phyloP scores from a whole-genome alignment of 2,888 invertebrate species.

The Epinotia demarniana region DNA sequence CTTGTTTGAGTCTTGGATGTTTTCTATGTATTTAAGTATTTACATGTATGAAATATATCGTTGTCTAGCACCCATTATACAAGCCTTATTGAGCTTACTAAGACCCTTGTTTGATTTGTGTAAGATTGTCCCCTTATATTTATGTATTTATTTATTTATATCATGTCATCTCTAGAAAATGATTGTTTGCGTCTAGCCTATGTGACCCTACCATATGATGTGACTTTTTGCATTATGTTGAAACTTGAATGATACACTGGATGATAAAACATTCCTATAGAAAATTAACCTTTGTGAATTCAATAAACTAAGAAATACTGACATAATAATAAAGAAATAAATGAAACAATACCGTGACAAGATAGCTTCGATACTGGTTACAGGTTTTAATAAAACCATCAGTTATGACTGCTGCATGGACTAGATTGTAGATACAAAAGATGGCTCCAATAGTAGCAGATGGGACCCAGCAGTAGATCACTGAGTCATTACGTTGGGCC shows the following conservation, averaged over 20 bases:
- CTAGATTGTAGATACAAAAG: conserved; percentile 87
- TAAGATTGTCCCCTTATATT: no score
- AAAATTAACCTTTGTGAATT: no score
- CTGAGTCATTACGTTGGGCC: conserved; percentile 82
- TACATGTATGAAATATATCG: no score
- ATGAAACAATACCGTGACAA: conserved; percentile 81
- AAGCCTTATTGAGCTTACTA: no score
- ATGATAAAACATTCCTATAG: no score
- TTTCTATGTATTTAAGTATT: no score
- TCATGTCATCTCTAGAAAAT: no score
- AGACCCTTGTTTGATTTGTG: no score
- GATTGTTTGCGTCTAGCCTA: no score
- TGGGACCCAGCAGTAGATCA: conserved; percentile 89
- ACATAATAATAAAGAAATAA: not conserved
- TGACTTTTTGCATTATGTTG: not conserved
- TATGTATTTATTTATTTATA: no score
- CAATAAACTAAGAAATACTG: not conserved
- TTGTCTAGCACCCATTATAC: no score
- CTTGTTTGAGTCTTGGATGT: no score
- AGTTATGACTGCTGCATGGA: conserved; percentile 88
- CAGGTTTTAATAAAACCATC: conserved; percentile 92
- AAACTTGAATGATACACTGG: not conserved
- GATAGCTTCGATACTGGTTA: conserved; percentile 87
- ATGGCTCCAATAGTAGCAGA: conserved; percentile 85
- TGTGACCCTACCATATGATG: not conserved